These are phyloP conservation scores for Enoplosus armatus DNA, from an alignment of 2,797 vertebrate genomes.

Conservation along the genomic window DNA sequence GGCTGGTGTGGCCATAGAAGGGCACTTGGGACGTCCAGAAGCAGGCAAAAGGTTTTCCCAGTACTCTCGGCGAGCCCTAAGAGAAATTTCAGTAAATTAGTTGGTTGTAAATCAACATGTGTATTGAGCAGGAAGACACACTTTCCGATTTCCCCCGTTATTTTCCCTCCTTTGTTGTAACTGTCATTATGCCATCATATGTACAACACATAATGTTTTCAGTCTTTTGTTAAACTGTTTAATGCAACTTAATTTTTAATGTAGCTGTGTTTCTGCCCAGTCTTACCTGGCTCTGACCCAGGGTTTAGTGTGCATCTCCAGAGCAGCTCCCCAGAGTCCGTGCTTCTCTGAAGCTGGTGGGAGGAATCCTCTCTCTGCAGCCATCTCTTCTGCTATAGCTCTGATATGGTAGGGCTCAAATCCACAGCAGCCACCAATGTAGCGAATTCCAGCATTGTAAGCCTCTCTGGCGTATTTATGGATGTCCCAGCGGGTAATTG, in stretches of 20 bases:
- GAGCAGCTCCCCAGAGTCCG: constrained; percentile 86
- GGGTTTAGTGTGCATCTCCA: constrained; percentile 92
- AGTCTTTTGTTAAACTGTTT: background rate
- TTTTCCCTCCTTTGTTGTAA: too few relatives aligned
- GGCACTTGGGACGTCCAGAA: constrained; percentile 90
- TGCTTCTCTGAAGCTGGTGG: constrained; percentile 91
- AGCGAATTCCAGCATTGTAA: constrained; percentile 88
- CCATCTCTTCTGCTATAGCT: constrained; percentile 90
- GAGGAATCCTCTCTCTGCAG: constrained; percentile 87
- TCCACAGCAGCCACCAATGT: constrained; percentile 92
- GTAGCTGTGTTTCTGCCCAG: background rate
- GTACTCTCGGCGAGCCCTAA: constrained; percentile 92
- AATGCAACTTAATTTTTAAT: too few relatives aligned
- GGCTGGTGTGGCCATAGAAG: constrained; percentile 88
- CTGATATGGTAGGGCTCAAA: constrained; percentile 93
- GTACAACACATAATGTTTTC: background rate
- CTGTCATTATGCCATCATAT: background rate
- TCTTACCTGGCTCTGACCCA: constrained; percentile 91
- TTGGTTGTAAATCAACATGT: background rate
- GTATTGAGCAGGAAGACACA: background rate
- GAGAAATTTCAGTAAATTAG: constrained; percentile 10
- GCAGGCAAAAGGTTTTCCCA: constrained; percentile 92
- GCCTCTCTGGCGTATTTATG: constrained; percentile 91
- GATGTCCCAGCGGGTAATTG: constrained; percentile 90
- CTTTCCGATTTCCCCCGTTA: too few relatives aligned